These are phyloP conservation scores for Siphlonurus alternatus DNA, from an alignment of 2,888 invertebrate genomes.

Conservation along the genomic window DNA sequence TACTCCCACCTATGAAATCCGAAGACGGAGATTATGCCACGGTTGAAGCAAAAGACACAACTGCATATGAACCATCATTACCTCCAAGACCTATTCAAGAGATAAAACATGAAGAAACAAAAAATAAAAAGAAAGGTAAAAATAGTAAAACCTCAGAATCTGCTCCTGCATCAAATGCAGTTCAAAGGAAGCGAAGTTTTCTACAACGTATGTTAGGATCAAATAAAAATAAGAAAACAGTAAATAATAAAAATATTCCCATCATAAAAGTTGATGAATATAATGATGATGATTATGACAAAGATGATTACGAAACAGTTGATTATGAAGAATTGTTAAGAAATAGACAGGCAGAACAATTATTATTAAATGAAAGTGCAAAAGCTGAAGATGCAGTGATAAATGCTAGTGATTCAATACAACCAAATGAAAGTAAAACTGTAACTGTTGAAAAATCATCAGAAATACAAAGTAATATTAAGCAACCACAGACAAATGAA, in stretches of 20 bases:
- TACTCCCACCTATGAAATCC: neutral
- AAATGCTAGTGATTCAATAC: no score
- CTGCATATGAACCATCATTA: slow-evolving; percentile 10
- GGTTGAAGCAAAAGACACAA: neutral
- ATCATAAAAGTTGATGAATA: neutral
- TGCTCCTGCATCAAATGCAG: neutral
- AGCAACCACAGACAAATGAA: slow-evolving; percentile 4
- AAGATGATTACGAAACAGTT: neutral
- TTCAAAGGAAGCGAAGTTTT: neutral
- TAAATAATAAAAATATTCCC: neutral
- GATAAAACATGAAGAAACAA: neutral
- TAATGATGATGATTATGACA: neutral
- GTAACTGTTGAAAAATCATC: no score
- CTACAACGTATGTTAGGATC: neutral
- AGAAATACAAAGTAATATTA: slow-evolving; percentile 1
- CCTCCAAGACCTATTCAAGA: slow-evolving; percentile 9
- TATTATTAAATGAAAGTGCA: no score
- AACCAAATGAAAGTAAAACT: no score
- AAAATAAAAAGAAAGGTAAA: neutral
- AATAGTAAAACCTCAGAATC: neutral
- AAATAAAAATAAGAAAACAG: neutral
- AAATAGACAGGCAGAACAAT: neutral
- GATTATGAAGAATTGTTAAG: neutral
- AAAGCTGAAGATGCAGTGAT: no score
- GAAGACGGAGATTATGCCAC: neutral